Evolutionary conservation across 1,140 invertebrate species (phyloP), one percentile per base, ranked within the genome.

Genomic region (Asobara japonica): DNA sequence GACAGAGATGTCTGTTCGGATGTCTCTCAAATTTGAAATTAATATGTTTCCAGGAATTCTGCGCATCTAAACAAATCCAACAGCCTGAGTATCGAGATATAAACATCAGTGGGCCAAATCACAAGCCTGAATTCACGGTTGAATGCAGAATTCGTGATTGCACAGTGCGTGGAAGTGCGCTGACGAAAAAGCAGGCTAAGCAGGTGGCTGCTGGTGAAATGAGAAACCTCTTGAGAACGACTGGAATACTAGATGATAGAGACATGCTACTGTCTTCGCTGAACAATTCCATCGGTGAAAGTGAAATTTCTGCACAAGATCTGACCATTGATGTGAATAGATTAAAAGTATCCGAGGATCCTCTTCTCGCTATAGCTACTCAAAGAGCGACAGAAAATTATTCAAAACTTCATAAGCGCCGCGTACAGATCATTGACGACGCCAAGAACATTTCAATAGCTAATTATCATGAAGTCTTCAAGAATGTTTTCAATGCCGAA

Each of bases 121-220:
- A 60, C 22, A 3, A 0, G 6, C 20, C 20, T 0, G 11, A 29
- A 11, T 70, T 70, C 16, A 70, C 20, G 13, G n/a, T 61, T 20
- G 22, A 31, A 25, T 70, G 68, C 8, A 45, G 4, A 30, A 36
- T 70, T 1, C 33, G 36, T 2, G 29, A 13, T 70, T 11, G 13
- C 6, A 45, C 0, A 8, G 31, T 33, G 33, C 16, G 20, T 4
- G 7, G 0, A 27, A 29, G 22, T 5, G 56, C 18, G 3, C 18
- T 6, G 2, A 62, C 56, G 4, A 70, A 70, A 62, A 70, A 70
- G 60, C 51, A 62, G 18, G 68, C 68, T 1, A 70, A 70, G 36
- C 33, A 70, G 13, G 16, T 16, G 13, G 18, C 30, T 31, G 68
- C 68, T 3, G 22, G 16, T 27, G 31, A 20, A 25, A 70, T 70